Percentiles rank a stretch among this genome's conserved stretches.
Conservation (phyloP, 2,113 vertebrate species). For the Microtus montanus region DNA sequence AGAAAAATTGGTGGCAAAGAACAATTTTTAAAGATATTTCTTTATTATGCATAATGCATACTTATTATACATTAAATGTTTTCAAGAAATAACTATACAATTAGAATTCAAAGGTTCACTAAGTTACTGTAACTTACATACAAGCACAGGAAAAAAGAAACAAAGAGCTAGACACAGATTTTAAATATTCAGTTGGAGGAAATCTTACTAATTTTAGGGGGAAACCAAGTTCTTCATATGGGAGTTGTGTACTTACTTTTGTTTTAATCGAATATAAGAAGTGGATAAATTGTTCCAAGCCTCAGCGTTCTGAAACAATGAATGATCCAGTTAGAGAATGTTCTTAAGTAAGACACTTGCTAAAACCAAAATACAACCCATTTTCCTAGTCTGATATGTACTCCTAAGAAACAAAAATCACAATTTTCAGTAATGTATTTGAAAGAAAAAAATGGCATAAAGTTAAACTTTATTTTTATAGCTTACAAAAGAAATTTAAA, state of each 20-base stretch:
- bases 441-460: background rate
- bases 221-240: conserved; percentile 60
- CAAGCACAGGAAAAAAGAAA: background rate
- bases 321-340: conserved; percentile 30
- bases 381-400: background rate
- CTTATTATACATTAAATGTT: conserved; percentile 44
- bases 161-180: background rate
- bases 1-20: conserved; percentile 4
- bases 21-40: conserved; percentile 38
- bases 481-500: background rate
- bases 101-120: conserved; percentile 29
- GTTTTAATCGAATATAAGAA: conserved; percentile 94
- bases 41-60: background rate
- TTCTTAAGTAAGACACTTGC: conserved; percentile 19
- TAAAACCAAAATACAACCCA: conserved; percentile 30
- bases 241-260: conserved; percentile 92
- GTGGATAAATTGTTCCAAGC: conserved; percentile 99
- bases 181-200: background rate
- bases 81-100: conserved; percentile 34
- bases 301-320: conserved; percentile 93
- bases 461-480: conserved; percentile 35
- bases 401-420: background rate
- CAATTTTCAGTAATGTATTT: conserved; percentile 6
- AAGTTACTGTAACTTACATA: background rate
- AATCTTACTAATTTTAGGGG: conserved; percentile 67